Percentiles rank a stretch among this genome's conserved stretches.
phyloP scores from a whole-genome alignment of 2,888 invertebrate species.

The Tachina fera region DNA sequence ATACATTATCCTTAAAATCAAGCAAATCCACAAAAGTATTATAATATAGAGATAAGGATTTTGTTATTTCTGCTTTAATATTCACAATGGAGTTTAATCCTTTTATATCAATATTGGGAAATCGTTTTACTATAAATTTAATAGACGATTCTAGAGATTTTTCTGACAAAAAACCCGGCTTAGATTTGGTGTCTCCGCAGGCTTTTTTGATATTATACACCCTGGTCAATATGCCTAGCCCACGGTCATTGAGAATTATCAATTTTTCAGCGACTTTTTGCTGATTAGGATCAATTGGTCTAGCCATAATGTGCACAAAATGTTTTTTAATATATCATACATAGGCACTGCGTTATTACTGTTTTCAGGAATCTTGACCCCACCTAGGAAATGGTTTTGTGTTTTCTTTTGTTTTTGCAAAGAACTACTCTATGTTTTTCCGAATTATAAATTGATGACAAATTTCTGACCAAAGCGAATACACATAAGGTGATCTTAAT shows the following conservation, averaged over 20 bases:
- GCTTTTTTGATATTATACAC: conserved; percentile 99
- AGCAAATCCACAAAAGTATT: conserved; percentile 99
- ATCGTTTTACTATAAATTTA: conserved; percentile 96
- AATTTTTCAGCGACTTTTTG: conserved; percentile 99
- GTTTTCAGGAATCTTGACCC: not conserved
- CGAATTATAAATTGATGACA: no score
- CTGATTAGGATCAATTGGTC: conserved; percentile 91
- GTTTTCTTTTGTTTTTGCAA: no score
- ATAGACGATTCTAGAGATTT: conserved; percentile 98
- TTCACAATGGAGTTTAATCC: conserved; percentile 93
- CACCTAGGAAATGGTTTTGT: conserved; percentile 20
- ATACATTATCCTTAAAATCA: conserved; percentile 98
- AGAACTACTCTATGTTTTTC: no score
- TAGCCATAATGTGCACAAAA: conserved; percentile 84
- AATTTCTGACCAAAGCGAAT: no score
- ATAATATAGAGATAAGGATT: conserved; percentile 97
- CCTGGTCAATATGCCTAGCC: conserved; percentile 97
- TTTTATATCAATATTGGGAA: conserved; percentile 97
- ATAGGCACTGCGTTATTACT: not conserved
- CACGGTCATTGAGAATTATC: conserved; percentile 97
- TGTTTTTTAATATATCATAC: not conserved
- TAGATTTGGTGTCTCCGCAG: conserved; percentile 98
- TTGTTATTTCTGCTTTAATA: conserved; percentile 96
- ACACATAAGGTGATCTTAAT: no score
- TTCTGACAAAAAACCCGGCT: conserved; percentile 98